Conservation (phyloP, 2,113 vertebrate species). For the human region DNA sequence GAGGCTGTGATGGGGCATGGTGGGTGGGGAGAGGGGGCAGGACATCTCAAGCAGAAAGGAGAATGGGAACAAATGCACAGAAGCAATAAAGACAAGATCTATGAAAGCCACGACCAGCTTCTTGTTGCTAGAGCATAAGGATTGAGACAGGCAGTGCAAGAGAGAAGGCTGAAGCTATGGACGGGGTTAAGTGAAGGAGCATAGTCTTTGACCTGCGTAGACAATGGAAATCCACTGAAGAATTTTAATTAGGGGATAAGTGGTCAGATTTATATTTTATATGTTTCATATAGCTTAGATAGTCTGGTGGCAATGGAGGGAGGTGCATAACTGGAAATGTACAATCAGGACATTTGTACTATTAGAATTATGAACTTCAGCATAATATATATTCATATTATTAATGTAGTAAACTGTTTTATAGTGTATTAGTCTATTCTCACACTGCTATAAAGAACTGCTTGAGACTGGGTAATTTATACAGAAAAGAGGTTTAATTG, state of each 20-base stretch:
- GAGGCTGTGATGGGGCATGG: neutral
- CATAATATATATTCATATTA: neutral
- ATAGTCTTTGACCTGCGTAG: neutral
- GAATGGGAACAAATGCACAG: neutral
- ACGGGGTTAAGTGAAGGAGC: neutral
- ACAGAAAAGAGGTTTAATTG: no score
- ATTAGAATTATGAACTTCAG: neutral
- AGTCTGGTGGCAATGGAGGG: neutral
- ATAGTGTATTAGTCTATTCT: no score
- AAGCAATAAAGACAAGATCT: accelerated
- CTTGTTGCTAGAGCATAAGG: neutral
- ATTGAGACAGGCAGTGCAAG: neutral
- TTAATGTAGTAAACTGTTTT: neutral
- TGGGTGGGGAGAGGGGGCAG: no score
- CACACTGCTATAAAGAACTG: no score
- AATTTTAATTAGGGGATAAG: neutral
- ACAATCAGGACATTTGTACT: no score
- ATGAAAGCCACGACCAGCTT: neutral
- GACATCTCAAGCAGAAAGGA: neutral
- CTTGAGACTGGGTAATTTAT: no score
- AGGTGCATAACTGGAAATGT: neutral
- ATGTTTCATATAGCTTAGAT: neutral
- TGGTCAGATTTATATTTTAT: neutral
- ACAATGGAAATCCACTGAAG: neutral
- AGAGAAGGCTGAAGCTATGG: accelerated